These are phyloP conservation scores for Exaiptasia diaphana DNA, from an alignment of 64 coral and sea anemone species.

Conservation along the genomic window DNA sequence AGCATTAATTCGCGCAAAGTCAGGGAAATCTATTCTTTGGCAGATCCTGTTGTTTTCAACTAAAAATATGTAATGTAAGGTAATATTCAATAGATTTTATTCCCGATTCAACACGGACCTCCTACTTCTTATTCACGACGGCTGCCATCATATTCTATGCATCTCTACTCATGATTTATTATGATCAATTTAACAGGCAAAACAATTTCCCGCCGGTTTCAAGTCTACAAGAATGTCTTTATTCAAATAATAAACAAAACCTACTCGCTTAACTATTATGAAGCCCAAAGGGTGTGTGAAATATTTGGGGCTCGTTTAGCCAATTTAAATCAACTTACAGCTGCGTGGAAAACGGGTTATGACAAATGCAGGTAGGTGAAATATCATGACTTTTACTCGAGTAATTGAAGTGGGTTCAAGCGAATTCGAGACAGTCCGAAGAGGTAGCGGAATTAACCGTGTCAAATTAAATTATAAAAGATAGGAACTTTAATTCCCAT, in stretches of 20 bases:
- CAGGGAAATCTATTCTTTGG: too few species aligned
- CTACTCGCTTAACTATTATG: neutral
- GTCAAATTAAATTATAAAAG: neutral
- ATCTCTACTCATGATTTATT: neutral
- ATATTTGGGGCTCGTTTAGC: neutral
- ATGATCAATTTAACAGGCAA: neutral
- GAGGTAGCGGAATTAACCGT: neutral
- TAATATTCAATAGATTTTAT: too few species aligned
- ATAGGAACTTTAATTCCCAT: neutral
- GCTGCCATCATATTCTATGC: neutral
- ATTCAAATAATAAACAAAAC: neutral
- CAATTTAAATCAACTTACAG: neutral
- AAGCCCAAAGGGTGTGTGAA: neutral
- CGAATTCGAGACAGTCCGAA: neutral
- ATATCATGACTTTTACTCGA: neutral
- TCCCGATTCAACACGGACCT: neutral
- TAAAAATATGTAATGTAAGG: too few species aligned
- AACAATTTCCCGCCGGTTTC: neutral
- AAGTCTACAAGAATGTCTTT: neutral
- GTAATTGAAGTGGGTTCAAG: neutral
- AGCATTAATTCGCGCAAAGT: too few species aligned
- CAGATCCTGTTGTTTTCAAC: too few species aligned
- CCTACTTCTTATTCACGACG: neutral
- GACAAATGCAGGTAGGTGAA: neutral
- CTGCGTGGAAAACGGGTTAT: neutral